Base-by-base conservation (phyloP, 2,113 vertebrate species). In the Cheirogaleus medius region DNA sequence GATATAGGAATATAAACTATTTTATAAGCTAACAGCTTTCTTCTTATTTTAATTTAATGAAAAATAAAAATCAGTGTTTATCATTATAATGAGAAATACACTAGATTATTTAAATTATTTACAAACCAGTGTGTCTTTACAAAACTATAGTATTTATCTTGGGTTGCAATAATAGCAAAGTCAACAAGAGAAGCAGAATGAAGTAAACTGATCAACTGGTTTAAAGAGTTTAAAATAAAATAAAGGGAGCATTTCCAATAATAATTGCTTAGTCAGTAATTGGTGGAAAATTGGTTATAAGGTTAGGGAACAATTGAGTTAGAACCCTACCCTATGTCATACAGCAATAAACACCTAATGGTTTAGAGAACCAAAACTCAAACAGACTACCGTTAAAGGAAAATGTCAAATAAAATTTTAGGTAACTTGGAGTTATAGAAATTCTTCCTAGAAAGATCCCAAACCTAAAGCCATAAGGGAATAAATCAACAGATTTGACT, bases 21-120 rank as follows among this genome's bases (percentile, higher is more conserved):
- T 84, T 86, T 58, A n/a, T 3, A 74, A 83, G 14, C 9, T 54
- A 64, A 9, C 2, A 47, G 3, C 29, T 69, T 90, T 74, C 23
- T 42, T 87, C 15, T 54, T 76, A 29, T 47, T 90, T 83, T 84
- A 87, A n/a, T 68, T 76, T 69, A 84, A 78, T 44, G 25, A 42
- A 63, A 63, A 21, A 29, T 42, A 42, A 83, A 1, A 27, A 39
- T 81, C 17, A 23, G 12, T 82, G 32, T 54, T 44, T 11, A 23
- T 87, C 17, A 54, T 69, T 18, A 92, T 60, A 71, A 66, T 89
- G 7, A 74, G 14, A 60, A 39, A 91, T 86, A 44, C 1, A 88
- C 4, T 17, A 78, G 44, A n/a, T 87, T 77, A 52, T 81, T 37
- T 64, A 80, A 74, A 77, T 77, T 23, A 39, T 0, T 47, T 42